Percentiles rank a stretch among this genome's conserved stretches.
Evolutionary conservation across 2,113 vertebrate species (phyloP).

Genomic region (Psilopogon haemacephalus): DNA sequence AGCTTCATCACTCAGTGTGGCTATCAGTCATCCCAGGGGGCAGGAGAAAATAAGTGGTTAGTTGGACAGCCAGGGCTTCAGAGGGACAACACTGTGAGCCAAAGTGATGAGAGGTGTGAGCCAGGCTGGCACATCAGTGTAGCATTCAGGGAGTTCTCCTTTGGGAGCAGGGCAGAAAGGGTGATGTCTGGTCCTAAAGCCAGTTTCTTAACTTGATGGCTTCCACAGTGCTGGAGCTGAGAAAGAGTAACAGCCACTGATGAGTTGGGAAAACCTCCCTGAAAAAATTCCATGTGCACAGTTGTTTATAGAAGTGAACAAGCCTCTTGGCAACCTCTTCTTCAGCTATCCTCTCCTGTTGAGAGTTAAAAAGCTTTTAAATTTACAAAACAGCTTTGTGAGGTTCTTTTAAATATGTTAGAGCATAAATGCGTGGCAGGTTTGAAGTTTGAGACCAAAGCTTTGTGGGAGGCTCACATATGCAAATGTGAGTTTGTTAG

Average conservation of each 20-base stretch:
- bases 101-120: background rate
- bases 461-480: background rate
- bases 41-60: background rate
- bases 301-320: background rate
- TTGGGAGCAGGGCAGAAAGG: background rate
- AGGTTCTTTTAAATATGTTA: background rate
- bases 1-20: fast-evolving
- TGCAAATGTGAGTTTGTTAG: background rate
- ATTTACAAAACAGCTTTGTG: background rate
- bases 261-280: background rate
- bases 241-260: background rate
- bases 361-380: background rate
- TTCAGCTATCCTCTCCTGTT: background rate
- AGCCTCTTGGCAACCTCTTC: background rate
- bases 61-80: fast-evolving
- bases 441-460: background rate
- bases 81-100: fast-evolving
- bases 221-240: background rate
- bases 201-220: background rate
- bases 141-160: background rate
- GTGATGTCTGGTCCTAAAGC: background rate
- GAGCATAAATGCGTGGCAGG: background rate
- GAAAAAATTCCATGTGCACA: fast-evolving
- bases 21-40: background rate
- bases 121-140: background rate